phyloP scores from a whole-genome alignment of 2,113 vertebrate genomes.

The Microcebus jonahi region DNA sequence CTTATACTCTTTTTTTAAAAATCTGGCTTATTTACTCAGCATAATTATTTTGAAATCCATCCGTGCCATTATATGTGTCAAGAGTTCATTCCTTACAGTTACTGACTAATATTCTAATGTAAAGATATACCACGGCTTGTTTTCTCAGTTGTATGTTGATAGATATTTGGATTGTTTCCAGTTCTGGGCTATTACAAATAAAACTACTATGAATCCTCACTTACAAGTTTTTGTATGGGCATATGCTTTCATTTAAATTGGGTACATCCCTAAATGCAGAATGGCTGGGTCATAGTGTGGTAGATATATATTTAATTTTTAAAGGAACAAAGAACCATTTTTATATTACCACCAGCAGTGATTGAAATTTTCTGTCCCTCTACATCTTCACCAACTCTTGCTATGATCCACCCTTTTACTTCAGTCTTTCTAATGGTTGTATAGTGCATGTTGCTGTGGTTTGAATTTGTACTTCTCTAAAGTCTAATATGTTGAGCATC shows the following conservation, averaged over 20 bases:
- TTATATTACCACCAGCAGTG: neutral
- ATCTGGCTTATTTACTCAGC: neutral
- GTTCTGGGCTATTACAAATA: neutral
- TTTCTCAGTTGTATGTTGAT: neutral
- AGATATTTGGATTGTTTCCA: neutral
- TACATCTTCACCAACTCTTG: neutral
- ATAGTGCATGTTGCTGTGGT: neutral
- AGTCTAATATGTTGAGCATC: neutral
- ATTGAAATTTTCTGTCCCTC: neutral
- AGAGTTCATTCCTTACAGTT: neutral
- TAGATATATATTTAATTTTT: neutral
- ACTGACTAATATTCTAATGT: neutral
- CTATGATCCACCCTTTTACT: neutral
- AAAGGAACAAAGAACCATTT: neutral
- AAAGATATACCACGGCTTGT: neutral
- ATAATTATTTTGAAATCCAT: neutral
- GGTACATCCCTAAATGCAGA: neutral
- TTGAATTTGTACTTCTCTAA: constrained; percentile 2
- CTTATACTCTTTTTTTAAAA: neutral
- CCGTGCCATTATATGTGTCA: neutral
- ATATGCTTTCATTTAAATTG: constrained; percentile 19
- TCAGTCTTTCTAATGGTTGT: neutral
- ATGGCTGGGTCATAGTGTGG: neutral
- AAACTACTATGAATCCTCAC: neutral
- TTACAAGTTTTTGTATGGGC: neutral